phyloP scores from a whole-genome alignment of 2,797 vertebrate genomes.

The Myotis vivesi region DNA sequence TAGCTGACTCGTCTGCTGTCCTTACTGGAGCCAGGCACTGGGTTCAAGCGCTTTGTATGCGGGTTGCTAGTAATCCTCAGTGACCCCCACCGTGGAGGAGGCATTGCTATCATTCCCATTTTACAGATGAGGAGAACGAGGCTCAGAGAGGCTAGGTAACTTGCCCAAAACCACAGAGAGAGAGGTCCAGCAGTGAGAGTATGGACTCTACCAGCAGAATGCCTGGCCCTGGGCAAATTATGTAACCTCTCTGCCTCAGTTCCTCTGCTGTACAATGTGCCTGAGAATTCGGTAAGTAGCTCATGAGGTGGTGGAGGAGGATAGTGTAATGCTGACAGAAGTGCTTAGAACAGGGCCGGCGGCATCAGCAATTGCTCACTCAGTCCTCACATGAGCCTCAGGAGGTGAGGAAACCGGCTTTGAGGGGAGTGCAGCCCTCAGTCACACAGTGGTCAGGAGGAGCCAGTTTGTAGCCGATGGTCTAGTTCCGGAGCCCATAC shows the following conservation, averaged over 20 bases:
- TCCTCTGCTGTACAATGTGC: not conserved
- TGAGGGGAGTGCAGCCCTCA: not conserved
- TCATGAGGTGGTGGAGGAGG: too few species aligned
- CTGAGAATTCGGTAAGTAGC: not conserved
- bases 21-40: not conserved
- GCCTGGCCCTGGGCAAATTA: not conserved
- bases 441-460: not conserved
- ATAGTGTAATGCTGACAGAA: not conserved
- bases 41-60: accelerated
- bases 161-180: not conserved
- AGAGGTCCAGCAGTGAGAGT: not conserved
- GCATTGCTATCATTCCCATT: not conserved
- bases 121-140: not conserved
- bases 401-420: not conserved
- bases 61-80: not conserved
- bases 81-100: not conserved
- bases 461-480: too few species aligned
- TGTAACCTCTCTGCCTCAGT: not conserved
- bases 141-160: not conserved
- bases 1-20: accelerated
- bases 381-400: not conserved
- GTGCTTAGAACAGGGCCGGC: not conserved
- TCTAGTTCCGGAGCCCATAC: not conserved
- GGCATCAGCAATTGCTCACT: not conserved
- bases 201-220: not conserved